These are phyloP conservation scores for Musca domestica DNA, from an alignment of 1,140 invertebrate genomes.

Conservation along the genomic window DNA sequence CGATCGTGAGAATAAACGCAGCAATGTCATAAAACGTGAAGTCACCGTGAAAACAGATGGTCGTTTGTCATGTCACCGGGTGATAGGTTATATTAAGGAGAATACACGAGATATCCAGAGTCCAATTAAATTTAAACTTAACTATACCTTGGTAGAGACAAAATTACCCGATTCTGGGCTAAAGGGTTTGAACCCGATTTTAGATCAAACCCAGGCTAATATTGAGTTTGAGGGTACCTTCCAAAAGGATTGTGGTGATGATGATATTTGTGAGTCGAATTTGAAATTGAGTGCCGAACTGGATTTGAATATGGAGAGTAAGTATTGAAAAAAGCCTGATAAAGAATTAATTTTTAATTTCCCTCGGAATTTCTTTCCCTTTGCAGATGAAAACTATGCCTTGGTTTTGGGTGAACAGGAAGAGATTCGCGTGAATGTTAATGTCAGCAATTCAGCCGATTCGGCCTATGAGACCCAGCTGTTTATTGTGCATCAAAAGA, in stretches of 20 bases:
- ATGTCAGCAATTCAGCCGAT: constrained; percentile 76
- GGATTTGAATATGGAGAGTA: constrained; percentile 57
- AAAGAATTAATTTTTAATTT: constrained; percentile 13
- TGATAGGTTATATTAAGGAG: constrained; percentile 80
- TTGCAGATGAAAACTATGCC: constrained; percentile 56
- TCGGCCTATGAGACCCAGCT: constrained; percentile 89
- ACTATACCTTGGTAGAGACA: constrained; percentile 74
- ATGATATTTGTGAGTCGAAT: constrained; percentile 87
- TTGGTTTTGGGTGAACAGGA: constrained; percentile 72
- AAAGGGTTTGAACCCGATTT: constrained; percentile 74
- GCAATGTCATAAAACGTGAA: constrained; percentile 61
- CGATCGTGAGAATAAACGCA: constrained; percentile 56
- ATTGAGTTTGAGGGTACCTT: constrained; percentile 82
- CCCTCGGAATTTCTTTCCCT: too few species aligned
- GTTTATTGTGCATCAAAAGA: constrained; percentile 74
- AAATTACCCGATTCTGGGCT: constrained; percentile 68
- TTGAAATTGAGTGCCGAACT: constrained; percentile 69
- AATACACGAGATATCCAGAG: constrained; percentile 81
- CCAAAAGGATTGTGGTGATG: constrained; percentile 88
- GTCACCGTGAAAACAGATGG: constrained; percentile 60
- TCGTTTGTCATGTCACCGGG: constrained; percentile 64
- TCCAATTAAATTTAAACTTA: constrained; percentile 80
- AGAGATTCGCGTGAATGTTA: constrained; percentile 74
- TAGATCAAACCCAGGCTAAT: constrained; percentile 83
- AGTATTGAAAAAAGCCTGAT: constrained; percentile 20